These are phyloP conservation scores for Leptopilina myrica DNA, from an alignment of 2,888 invertebrate species.

Conservation along the genomic window DNA sequence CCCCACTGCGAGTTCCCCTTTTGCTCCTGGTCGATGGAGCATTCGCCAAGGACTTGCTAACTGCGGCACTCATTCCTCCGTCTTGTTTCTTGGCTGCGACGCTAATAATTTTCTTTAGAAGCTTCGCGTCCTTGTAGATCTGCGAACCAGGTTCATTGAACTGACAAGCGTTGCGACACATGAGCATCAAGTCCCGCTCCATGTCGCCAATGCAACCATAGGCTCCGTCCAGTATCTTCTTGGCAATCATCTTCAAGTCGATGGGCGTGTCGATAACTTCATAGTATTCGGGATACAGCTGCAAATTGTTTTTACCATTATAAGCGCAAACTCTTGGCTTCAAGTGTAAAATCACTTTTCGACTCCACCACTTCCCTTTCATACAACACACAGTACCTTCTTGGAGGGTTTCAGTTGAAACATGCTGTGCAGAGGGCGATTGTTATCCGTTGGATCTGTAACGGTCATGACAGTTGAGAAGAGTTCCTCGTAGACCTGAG, in stretches of 20 bases:
- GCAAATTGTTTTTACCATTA: conserved; percentile 21
- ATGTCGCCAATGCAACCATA: conserved; percentile 89
- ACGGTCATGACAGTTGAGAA: conserved; percentile 93
- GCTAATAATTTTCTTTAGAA: conserved; percentile 86
- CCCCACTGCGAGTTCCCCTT: conserved; percentile 70
- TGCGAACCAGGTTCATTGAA: conserved; percentile 98
- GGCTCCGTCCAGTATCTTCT: conserved; percentile 90
- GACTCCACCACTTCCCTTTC: too few species aligned
- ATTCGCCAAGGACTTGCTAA: conserved; percentile 65
- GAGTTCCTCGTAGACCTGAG: conserved; percentile 90
- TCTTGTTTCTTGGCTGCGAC: conserved; percentile 73
- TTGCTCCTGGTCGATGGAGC: conserved; percentile 73
- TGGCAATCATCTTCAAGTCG: conserved; percentile 94
- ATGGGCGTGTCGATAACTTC: conserved; percentile 95
- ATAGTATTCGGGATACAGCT: conserved; percentile 96
- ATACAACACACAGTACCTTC: conserved; percentile 77
- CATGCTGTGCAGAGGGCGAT: conserved; percentile 89
- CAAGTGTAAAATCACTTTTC: too few species aligned
- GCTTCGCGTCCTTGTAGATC: conserved; percentile 96
- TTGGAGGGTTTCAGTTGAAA: conserved; percentile 96
- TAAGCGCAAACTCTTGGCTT: too few species aligned
- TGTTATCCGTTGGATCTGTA: conserved; percentile 84
- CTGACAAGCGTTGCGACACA: conserved; percentile 96
- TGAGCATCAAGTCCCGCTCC: conserved; percentile 91
- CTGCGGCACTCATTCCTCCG: conserved; percentile 60